Conservation (phyloP, 2,797 vertebrate species). For the Mormyrus proboscirostris region DNA sequence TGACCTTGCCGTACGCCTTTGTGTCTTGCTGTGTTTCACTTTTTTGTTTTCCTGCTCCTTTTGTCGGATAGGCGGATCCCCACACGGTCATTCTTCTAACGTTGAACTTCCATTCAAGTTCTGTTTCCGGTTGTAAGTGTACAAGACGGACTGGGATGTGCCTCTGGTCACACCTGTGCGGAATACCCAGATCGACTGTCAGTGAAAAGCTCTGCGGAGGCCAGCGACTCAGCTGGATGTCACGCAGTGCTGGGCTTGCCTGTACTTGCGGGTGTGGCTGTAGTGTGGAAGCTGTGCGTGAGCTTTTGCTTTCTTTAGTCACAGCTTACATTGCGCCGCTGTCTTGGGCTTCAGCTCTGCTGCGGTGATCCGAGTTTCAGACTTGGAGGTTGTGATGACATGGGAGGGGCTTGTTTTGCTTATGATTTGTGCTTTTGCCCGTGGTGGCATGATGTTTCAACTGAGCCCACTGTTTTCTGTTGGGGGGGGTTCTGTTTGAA, state of each 20-base stretch:
- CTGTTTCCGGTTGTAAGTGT: background rate
- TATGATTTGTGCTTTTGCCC: background rate
- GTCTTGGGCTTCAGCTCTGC: background rate
- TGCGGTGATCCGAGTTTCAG: background rate
- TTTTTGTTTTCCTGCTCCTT: background rate
- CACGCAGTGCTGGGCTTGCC: conserved; percentile 10
- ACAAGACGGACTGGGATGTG: background rate
- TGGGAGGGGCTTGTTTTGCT: background rate
- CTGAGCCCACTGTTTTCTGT: background rate
- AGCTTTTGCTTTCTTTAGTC: background rate
- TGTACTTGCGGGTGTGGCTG: conserved; percentile 9
- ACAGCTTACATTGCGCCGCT: background rate
- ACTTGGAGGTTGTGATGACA: background rate
- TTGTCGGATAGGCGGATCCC: background rate
- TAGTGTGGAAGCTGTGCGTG: background rate
- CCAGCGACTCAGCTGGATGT: background rate
- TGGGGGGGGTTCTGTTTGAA: background rate
- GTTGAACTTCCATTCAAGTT: background rate
- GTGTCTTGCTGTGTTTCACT: background rate
- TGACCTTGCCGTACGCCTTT: background rate
- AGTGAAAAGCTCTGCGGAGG: background rate
- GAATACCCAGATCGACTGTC: background rate
- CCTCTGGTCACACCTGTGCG: background rate
- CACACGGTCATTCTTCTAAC: background rate
- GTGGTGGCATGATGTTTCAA: background rate